Percentiles rank a stretch among this genome's conserved stretches.
Conservation (phyloP, 2,888 invertebrate species). For the Horisme vitalbata region DNA sequence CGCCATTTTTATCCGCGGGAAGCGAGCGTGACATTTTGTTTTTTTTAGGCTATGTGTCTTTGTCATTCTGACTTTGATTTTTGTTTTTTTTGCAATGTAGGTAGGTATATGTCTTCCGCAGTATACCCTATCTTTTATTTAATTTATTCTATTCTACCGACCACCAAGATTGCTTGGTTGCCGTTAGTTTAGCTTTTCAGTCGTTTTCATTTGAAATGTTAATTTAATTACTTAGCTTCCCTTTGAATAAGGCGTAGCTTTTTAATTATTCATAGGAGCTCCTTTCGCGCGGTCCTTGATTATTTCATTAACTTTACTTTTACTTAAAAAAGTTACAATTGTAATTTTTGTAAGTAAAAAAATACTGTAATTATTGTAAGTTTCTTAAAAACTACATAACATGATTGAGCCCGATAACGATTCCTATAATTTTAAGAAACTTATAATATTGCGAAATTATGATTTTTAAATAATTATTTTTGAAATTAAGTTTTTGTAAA, state of each 20-base stretch:
- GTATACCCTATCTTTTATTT: no score
- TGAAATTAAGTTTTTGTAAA: slow-evolving; percentile 23
- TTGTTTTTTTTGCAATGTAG: not conserved
- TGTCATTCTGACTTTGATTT: not conserved
- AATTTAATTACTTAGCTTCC: slow-evolving; percentile 7
- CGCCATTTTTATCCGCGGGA: slow-evolving; percentile 14
- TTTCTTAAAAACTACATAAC: slow-evolving; percentile 28
- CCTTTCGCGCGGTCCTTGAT: slow-evolving; percentile 14
- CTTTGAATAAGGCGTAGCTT: slow-evolving; percentile 2
- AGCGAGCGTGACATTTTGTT: slow-evolving; percentile 1
- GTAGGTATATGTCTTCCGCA: not conserved
- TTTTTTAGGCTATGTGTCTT: no score
- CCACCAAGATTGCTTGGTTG: no score
- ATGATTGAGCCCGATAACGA: slow-evolving; percentile 31
- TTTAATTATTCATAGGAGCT: slow-evolving; percentile 12
- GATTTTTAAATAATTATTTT: slow-evolving; percentile 12
- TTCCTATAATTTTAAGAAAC: slow-evolving; percentile 33
- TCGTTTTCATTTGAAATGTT: slow-evolving; percentile 4
- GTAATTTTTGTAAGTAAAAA: slow-evolving; percentile 45
- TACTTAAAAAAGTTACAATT: slow-evolving; percentile 38
- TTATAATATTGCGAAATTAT: slow-evolving; percentile 32
- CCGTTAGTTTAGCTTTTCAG: no score
- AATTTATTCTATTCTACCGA: no score
- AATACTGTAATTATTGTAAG: slow-evolving; percentile 29
- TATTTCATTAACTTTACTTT: slow-evolving; percentile 27